Evolutionary conservation across 2,113 vertebrate species (phyloP), one percentile per base, ranked within the genome.

Genomic region (Pygoscelis antarcticus): DNA sequence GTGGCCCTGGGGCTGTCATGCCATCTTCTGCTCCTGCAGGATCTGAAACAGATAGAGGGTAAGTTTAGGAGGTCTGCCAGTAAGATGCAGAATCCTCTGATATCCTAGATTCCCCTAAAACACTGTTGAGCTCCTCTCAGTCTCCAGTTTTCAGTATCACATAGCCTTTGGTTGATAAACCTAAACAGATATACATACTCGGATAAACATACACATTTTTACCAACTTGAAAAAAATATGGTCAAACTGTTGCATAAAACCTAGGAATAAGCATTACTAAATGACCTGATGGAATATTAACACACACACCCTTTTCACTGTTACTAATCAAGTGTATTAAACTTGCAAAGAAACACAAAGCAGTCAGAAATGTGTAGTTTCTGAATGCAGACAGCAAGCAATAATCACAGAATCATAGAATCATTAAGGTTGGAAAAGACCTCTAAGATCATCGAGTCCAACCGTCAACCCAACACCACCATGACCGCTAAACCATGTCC

Each of bases 221-320:
- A 42, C 26, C 38, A 55, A 9, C 22, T 44, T 27, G 4, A 47
- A 68, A 90, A 71, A 8, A 19, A 32, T 17, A 10, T 0, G 2
- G 12, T 44, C 72, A 66, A 66, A 76, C 30, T 52, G 22, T 36
- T 54, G 34, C 15, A 38, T 51, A 54, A 90, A 71, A 74, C 9
- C 30, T 61, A 44, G 14, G 19, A 84, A 74, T 49, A 81, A 84
- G 11, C 4, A 29, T 66, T 70, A 54, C 4, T 61, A 55, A 70
- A 64, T 29, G 16, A 46, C 34, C 34, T 62, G 69, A 61, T 46
- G 19, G 21, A 75, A 74, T 60, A 65, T 16, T 60, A 90, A 51
- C 15, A 17, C 13, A 5, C 27, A 3, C 4, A 0, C 6, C 6
- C 9, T 62, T 78, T 81, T 81, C 16, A 32, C 15, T 74, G 9